Conservation (phyloP, 2,113 vertebrate species). For the Ageneiosus marmoratus region DNA sequence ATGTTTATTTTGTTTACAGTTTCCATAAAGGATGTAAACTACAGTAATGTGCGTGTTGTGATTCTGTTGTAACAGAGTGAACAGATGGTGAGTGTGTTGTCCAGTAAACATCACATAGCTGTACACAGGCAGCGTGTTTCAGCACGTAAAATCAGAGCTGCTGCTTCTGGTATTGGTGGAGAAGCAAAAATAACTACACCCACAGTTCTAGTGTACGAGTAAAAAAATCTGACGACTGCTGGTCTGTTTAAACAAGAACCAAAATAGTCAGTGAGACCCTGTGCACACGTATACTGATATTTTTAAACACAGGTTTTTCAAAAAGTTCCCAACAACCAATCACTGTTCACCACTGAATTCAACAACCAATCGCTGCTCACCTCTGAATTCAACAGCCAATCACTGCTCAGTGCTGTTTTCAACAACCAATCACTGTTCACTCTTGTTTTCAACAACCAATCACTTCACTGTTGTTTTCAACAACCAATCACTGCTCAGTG, state of each 20-base stretch:
- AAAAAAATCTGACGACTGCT: not conserved
- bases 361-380: too few species aligned
- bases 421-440: too few species aligned
- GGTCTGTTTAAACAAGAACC: not conserved
- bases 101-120: not conserved
- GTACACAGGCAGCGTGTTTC: slow-evolving; percentile 22
- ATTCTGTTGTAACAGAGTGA: not conserved
- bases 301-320: not conserved
- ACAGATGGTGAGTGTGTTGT: not conserved
- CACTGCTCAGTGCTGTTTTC: too few species aligned
- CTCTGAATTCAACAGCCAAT: too few species aligned
- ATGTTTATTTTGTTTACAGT: not conserved
- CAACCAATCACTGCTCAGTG: too few species aligned
- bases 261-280: not conserved
- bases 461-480: not conserved
- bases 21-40: not conserved
- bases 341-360: not conserved
- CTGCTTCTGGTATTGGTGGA: slow-evolving; percentile 32
- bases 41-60: not conserved
- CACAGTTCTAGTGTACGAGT: not conserved
- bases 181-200: slow-evolving; percentile 46
- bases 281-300: not conserved
- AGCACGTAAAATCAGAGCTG: slow-evolving; percentile 42
- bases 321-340: not conserved
- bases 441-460: not conserved